phyloP scores from a whole-genome alignment of 2,113 vertebrate genomes.

The Myxocyprinus asiaticus region DNA sequence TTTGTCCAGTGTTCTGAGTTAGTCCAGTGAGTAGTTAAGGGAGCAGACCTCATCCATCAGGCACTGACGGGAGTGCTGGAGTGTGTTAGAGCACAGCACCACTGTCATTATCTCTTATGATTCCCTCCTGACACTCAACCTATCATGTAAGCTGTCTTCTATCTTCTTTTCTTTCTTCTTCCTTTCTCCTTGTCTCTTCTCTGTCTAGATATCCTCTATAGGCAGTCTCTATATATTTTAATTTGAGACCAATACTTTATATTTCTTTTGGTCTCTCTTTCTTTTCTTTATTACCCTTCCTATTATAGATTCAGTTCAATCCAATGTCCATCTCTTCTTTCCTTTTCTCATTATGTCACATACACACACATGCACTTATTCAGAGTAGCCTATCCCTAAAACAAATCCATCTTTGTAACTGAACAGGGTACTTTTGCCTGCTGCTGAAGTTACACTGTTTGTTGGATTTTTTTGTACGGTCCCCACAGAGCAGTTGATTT shows the following conservation, averaged over 20 bases:
- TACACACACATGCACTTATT: neutral
- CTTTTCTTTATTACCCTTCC: neutral
- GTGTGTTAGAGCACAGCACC: slow-evolving; percentile 37
- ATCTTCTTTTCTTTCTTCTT: slow-evolving; percentile 28
- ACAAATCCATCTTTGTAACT: slow-evolving; percentile 26
- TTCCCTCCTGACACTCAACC: slow-evolving; percentile 41
- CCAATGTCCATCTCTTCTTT: neutral
- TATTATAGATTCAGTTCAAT: slow-evolving; percentile 2
- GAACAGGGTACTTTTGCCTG: slow-evolving; percentile 32
- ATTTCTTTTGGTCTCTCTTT: neutral
- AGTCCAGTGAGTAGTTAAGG: slow-evolving; percentile 38
- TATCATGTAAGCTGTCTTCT: slow-evolving; percentile 19
- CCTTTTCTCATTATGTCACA: neutral
- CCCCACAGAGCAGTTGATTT: slow-evolving; percentile 35
- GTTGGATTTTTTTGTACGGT: neutral
- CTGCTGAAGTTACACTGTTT: slow-evolving; percentile 14
- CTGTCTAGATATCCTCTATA: neutral
- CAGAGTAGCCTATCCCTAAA: neutral
- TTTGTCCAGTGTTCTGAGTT: slow-evolving; percentile 4
- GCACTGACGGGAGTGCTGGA: slow-evolving; percentile 30
- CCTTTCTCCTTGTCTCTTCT: neutral
- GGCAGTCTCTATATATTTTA: slow-evolving; percentile 21
- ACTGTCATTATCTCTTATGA: slow-evolving; percentile 40
- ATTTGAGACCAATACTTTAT: slow-evolving; percentile 5
- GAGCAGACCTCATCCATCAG: slow-evolving; percentile 45